phyloP scores from a whole-genome alignment of 2,888 invertebrate genomes.

The Venusia cambrica region DNA sequence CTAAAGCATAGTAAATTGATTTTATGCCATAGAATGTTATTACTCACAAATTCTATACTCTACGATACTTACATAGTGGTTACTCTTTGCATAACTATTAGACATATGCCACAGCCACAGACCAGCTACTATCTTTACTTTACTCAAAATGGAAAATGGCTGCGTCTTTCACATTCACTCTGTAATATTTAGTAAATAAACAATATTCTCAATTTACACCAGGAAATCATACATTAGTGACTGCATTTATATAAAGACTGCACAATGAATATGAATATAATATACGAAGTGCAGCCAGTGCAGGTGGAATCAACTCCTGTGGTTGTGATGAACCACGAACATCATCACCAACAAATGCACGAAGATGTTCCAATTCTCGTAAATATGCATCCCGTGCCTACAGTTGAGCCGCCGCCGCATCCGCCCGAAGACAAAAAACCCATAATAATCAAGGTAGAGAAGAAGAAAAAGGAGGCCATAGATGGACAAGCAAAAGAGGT shows the following conservation, averaged over 20 bases:
- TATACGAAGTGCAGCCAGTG: constrained; percentile 44
- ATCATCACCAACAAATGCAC: constrained; percentile 30
- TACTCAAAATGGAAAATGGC: no score
- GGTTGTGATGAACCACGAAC: constrained; percentile 31
- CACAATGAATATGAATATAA: constrained; percentile 45
- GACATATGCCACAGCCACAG: no score
- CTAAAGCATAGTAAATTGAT: no score
- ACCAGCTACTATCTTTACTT: no score
- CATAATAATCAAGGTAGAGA: constrained; percentile 42
- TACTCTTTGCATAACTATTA: no score
- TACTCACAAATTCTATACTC: no score
- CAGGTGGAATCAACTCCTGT: constrained; percentile 25
- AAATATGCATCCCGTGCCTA: constrained; percentile 34
- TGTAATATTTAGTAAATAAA: no score
- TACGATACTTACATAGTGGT: no score
- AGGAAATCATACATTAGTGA: no score
- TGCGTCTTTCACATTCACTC: no score
- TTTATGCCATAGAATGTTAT: no score
- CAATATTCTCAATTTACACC: no score
- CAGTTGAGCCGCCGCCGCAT: constrained; percentile 30
- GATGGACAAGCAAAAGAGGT: constrained; percentile 72
- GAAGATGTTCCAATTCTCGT: constrained; percentile 33
- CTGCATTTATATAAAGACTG: constrained; percentile 15
- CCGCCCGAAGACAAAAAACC: constrained; percentile 43
- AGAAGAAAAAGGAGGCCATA: constrained; percentile 72